These are phyloP conservation scores for Apodemia hepburni DNA, from an alignment of 2,888 invertebrate genomes.

Conservation along the genomic window DNA sequence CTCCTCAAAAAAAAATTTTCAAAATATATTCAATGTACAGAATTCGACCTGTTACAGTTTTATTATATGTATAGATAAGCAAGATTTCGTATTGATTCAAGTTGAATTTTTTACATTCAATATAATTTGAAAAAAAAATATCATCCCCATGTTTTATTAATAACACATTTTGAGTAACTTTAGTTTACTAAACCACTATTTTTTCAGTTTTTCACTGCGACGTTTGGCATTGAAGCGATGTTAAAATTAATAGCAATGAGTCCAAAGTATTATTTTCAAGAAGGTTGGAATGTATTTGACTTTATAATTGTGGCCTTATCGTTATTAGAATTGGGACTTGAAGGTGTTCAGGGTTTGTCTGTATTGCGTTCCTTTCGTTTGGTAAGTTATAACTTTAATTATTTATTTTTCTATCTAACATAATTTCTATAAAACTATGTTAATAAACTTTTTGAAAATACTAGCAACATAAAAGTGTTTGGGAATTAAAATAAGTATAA, in stretches of 20 bases:
- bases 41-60: too few species aligned
- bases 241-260: conserved; percentile 98
- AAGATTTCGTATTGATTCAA: too few species aligned
- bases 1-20: too few species aligned
- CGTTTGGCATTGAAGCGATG: conserved; percentile 96
- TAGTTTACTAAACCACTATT: conserved; percentile 5
- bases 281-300: conserved; percentile 99
- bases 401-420: background rate
- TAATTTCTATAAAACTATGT: background rate
- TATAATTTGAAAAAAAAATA: too few species aligned
- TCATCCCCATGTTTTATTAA: background rate
- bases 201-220: conserved; percentile 97
- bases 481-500: conserved; percentile 8
- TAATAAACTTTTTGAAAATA: background rate
- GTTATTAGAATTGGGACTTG: conserved; percentile 94
- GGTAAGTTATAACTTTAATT: conserved; percentile 82
- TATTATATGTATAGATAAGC: too few species aligned
- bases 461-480: background rate
- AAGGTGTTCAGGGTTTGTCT: conserved; percentile 97
- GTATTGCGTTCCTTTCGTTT: conserved; percentile 98
- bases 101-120: too few species aligned
- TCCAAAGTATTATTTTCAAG: conserved; percentile 98
- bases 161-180: background rate
- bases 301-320: conserved; percentile 98
- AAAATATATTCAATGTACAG: too few species aligned